phyloP scores from a whole-genome alignment of 1,140 invertebrate genomes.

The Andricus grossulariae region DNA sequence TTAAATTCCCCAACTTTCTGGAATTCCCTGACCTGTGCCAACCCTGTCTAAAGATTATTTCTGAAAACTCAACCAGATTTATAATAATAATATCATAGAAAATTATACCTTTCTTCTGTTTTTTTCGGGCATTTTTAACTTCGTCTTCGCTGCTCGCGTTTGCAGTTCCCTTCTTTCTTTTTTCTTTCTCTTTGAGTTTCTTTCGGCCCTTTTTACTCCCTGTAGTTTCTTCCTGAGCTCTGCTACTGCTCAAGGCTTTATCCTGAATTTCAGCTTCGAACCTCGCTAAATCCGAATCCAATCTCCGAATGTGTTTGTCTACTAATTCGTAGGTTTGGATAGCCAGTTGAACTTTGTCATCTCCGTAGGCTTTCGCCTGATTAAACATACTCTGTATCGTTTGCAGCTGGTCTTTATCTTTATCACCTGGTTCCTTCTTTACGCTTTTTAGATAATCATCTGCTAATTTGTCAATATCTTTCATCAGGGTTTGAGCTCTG shows the following conservation, averaged over 20 bases:
- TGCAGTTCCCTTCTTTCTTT: slow-evolving; percentile 74
- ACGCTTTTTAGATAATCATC: slow-evolving; percentile 88
- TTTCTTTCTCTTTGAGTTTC: slow-evolving; percentile 82
- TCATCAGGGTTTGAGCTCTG: slow-evolving; percentile 91
- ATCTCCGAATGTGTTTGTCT: slow-evolving; percentile 96
- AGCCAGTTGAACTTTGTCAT: slow-evolving; percentile 97
- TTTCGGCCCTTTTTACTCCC: slow-evolving; percentile 82
- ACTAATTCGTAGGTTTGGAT: slow-evolving; percentile 99
- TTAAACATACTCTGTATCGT: slow-evolving; percentile 92
- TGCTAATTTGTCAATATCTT: slow-evolving; percentile 91
- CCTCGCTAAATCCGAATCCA: slow-evolving; percentile 96
- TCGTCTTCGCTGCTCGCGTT: slow-evolving; percentile 77
- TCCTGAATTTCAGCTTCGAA: slow-evolving; percentile 98
- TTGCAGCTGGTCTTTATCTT: slow-evolving; percentile 88
- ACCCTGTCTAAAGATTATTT: too few species aligned
- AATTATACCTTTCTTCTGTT: slow-evolving; percentile 80
- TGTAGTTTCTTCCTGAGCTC: slow-evolving; percentile 78
- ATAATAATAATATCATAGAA: not conserved
- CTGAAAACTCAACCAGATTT: not conserved
- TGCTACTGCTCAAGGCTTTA: slow-evolving; percentile 85
- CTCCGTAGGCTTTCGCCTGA: slow-evolving; percentile 94
- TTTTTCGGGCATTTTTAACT: slow-evolving; percentile 79
- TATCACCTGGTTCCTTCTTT: slow-evolving; percentile 81
- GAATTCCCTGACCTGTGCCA: too few species aligned
- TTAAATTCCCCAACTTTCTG: too few species aligned